Conservation (phyloP, 1,140 invertebrate species). For the Lutraria rhynchaena region DNA sequence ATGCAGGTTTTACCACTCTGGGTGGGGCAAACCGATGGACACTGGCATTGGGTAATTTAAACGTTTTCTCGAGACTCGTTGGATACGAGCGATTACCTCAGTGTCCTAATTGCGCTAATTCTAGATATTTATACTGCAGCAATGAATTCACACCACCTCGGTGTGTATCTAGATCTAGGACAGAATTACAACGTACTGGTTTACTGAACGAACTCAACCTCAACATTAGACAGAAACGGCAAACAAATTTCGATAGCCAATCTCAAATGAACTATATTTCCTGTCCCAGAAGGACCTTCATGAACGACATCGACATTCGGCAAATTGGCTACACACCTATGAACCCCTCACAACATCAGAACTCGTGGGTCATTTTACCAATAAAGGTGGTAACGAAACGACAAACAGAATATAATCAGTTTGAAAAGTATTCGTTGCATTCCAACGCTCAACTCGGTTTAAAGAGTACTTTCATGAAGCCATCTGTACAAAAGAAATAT, state of each 20-base stretch:
- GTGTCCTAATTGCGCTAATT: conserved; percentile 71
- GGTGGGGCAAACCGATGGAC: conserved; percentile 18
- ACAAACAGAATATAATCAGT: conserved; percentile 63
- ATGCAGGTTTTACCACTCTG: conserved; percentile 66
- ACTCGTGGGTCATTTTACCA: conserved; percentile 66
- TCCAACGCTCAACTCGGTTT: conserved; percentile 55
- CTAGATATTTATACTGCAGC: conserved; percentile 61
- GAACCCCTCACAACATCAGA: not conserved
- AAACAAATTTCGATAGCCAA: not conserved
- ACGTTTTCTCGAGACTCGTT: conserved; percentile 58
- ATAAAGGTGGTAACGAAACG: conserved; percentile 70
- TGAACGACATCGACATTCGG: conserved; percentile 22
- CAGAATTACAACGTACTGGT: conserved; percentile 15
- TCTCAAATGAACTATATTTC: not conserved
- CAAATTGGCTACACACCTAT: not conserved
- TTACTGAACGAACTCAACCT: not conserved
- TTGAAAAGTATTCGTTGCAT: conserved; percentile 66
- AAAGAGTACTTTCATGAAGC: conserved; percentile 38
- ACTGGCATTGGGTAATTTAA: conserved; percentile 65
- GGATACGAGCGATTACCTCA: conserved; percentile 68
- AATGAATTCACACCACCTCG: conserved; percentile 11
- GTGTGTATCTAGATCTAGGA: conserved; percentile 51
- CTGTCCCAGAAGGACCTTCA: conserved; percentile 17
- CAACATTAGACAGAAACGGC: too few relatives aligned
- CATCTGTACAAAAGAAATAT: conserved; percentile 51